Base-by-base conservation (phyloP, 2,888 invertebrate species). In the Rhabditoides inermis region DNA sequence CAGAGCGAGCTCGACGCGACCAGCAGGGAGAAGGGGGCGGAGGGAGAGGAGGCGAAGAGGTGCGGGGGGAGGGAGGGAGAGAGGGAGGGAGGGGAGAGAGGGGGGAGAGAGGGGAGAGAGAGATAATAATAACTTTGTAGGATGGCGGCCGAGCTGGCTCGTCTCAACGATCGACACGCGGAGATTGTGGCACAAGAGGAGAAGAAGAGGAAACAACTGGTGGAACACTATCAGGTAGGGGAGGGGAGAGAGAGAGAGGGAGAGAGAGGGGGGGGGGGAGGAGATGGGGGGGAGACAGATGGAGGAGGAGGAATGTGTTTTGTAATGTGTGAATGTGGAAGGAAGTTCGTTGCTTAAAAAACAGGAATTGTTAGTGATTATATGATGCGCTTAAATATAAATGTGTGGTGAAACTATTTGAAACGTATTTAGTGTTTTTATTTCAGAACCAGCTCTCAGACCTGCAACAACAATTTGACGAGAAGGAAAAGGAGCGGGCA, bases 201-300 rank as follows among this genome's bases (percentile, higher is more conserved):
- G 55, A 53, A 56, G 35, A 61, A 65, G 39, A 42, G 65, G 23
- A 53, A 56, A 25, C 59, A 60, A 35, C 49, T 57, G 10, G 51
- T 48, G 15, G 66, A 62, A 22, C 59, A 59, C 20, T 65, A 61
- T 52, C 63, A 55, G 61, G 62, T 63, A 42, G 12, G 45, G 5
- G 35, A 26, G 20, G 28, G 15, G 25, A 46, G 15, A 28, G 37
- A 45, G 25, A 45, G 37, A 10, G 23, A 30, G 23, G n/a, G 39
- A 46, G 44, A 45, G 18, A 18, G 35, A 35, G 47, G 18, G 32
- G 7, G 5, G 45, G 28, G 28, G 30, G 26, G 36, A 36, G 6
- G 20, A 36, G 36, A 36, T 91, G 2, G 83, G 45, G 25, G 42
- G 28, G 3, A 79, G 89, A 47, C 91, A 91, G 74, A 78, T 78